Conservation (phyloP, 2,113 vertebrate genomes). For the Dasyornis broadbenti region DNA sequence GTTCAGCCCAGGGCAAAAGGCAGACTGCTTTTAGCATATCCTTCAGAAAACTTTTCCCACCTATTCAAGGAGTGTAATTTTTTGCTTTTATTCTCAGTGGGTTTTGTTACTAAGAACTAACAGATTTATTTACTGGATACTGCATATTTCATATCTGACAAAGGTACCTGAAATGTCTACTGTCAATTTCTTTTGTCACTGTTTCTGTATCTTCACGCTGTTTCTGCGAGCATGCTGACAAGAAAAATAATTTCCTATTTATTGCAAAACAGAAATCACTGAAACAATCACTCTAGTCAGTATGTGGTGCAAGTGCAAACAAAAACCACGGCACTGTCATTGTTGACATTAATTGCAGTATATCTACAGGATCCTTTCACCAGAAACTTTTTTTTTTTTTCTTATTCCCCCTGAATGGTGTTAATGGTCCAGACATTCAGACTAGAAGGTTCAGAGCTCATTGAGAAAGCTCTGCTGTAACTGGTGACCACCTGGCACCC, state of each 20-base stretch:
- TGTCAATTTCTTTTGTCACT: slow-evolving; percentile 34
- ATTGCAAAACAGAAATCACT: slow-evolving; percentile 30
- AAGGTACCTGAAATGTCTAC: not conserved
- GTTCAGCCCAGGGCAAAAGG: not conserved
- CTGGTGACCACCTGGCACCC: fast-evolving
- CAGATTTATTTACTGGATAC: slow-evolving; percentile 15
- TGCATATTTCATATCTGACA: slow-evolving; percentile 12
- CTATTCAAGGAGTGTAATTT: not conserved
- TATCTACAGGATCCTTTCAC: not conserved
- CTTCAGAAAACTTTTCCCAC: not conserved
- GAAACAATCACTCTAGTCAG: slow-evolving; percentile 9
- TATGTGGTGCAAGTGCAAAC: not conserved
- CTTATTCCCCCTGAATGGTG: not conserved
- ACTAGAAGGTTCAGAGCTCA: not conserved
- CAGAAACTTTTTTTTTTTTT: fast-evolving
- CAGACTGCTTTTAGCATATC: not conserved
- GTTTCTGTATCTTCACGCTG: slow-evolving; percentile 1
- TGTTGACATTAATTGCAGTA: not conserved
- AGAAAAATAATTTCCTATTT: slow-evolving; percentile 48
- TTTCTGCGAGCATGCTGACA: slow-evolving; percentile 42
- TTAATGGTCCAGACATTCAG: not conserved
- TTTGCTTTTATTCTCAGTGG: not conserved
- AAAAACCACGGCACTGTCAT: not conserved
- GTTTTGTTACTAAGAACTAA: not conserved
- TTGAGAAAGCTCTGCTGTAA: not conserved